These are phyloP conservation scores for Carposina sasakii DNA, from an alignment of 1,140 invertebrate species.

Conservation along the genomic window DNA sequence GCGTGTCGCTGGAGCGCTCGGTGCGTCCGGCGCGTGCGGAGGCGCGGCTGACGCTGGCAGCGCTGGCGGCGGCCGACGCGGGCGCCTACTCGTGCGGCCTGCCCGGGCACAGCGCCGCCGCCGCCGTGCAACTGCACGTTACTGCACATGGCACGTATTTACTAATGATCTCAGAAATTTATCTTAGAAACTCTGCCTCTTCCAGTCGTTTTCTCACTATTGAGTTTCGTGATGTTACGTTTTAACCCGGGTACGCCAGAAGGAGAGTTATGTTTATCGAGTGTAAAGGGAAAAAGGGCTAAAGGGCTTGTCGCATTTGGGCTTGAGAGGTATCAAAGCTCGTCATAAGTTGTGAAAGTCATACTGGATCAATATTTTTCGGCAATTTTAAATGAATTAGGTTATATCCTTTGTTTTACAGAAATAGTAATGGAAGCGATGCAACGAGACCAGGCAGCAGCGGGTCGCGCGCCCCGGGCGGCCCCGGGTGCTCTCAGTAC, in stretches of 20 bases:
- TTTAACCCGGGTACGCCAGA: too few relatives aligned
- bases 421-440: conserved; percentile 34
- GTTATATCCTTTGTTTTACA: conserved; percentile 8
- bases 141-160: neutral
- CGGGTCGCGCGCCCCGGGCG: conserved; percentile 14
- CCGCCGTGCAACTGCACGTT: conserved; percentile 13
- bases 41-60: conserved; percentile 53
- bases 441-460: conserved; percentile 44
- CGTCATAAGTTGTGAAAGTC: neutral
- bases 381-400: neutral
- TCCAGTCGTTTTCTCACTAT: neutral
- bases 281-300: too few relatives aligned
- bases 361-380: neutral
- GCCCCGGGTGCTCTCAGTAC: conserved; percentile 12
- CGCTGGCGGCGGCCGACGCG: conserved; percentile 32
- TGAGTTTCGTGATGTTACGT: neutral
- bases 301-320: too few relatives aligned
- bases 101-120: conserved; percentile 17
- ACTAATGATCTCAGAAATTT: neutral
- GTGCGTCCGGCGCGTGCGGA: conserved; percentile 34
- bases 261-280: too few relatives aligned
- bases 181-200: neutral
- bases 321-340: neutral
- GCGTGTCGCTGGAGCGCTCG: conserved; percentile 57
- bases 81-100: conserved; percentile 48